These are phyloP conservation scores for Oncorhynchus clarkii DNA, from an alignment of 2,113 vertebrate genomes.

Conservation along the genomic window DNA sequence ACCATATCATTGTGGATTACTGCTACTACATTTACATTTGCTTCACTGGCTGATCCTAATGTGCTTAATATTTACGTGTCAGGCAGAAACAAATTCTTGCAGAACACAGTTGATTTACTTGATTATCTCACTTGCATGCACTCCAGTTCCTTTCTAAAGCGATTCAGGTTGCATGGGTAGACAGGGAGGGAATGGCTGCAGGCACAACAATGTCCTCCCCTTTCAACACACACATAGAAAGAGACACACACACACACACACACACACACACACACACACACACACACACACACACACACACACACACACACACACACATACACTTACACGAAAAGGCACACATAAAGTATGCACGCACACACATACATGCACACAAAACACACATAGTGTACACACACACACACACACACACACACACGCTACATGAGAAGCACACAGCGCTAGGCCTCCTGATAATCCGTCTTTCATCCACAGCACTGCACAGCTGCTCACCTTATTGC, in stretches of 20 bases:
- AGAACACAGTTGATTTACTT: conserved; percentile 65
- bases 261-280: not conserved
- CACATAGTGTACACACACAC: not conserved
- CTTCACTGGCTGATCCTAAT: conserved; percentile 54
- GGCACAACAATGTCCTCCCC: conserved; percentile 44
- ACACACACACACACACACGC: not conserved
- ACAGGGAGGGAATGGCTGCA: conserved; percentile 53
- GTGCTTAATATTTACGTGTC: conserved; percentile 63
- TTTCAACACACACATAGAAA: conserved; percentile 43
- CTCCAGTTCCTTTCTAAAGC: conserved; percentile 67
- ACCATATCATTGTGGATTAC: conserved; percentile 54
- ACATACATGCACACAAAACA: not conserved
- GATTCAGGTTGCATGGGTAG: conserved; percentile 67
- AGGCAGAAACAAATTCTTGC: conserved; percentile 37
- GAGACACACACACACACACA: conserved; percentile 30
- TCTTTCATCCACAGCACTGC: conserved; percentile 66
- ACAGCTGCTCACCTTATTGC: conserved; percentile 77
- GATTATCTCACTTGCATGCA: conserved; percentile 73
- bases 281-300: not conserved
- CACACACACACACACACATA: not conserved
- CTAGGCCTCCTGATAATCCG: conserved; percentile 58
- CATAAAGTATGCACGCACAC: not conserved
- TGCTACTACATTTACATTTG: conserved; percentile 3
- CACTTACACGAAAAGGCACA: not conserved
- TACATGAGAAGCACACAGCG: conserved; percentile 20